Evolutionary conservation across 2,888 invertebrate species (phyloP), one percentile per base, ranked within the genome.

Genomic region (Ecliptopera silaceata): DNA sequence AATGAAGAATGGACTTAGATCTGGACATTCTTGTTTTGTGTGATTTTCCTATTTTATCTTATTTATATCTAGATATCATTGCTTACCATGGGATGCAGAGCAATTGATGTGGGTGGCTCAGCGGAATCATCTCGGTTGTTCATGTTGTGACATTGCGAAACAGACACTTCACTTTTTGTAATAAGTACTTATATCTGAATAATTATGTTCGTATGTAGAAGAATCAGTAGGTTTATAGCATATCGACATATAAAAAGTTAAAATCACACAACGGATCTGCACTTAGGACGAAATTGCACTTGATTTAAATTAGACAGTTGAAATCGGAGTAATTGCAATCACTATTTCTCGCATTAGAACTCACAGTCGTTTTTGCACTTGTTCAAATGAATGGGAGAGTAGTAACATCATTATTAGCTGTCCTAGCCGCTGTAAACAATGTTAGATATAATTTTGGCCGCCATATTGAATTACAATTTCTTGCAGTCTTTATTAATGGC

Each of bases 11-110:
- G n/a, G n/a, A n/a, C n/a, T n/a, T n/a, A n/a, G n/a, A n/a, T n/a
- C n/a, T n/a, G n/a, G n/a, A n/a, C n/a, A n/a, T n/a, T n/a, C n/a
- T n/a, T n/a, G n/a, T n/a, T n/a, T n/a, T n/a, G n/a, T n/a, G n/a
- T n/a, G n/a, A n/a, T n/a, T n/a, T n/a, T n/a, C n/a, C n/a, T n/a
- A n/a, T n/a, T n/a, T n/a, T n/a, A n/a, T n/a, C n/a, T n/a, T n/a
- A n/a, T n/a, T n/a, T n/a, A n/a, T n/a, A n/a, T n/a, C n/a, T n/a
- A n/a, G n/a, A n/a, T n/a, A n/a, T n/a, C 10, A 29, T n/a, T 18
- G 13, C 77, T 72, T 76, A 86, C 91, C 86, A 86, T 90, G 84
- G 85, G 86, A 84, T 85, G 86, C 77, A 85, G 82, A 77, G 87
- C 82, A 78, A 79, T 68, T 65, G 72, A 66, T 68, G 70, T 73